phyloP scores from a whole-genome alignment of 1,140 invertebrate genomes.

The Micrasema minimum region DNA sequence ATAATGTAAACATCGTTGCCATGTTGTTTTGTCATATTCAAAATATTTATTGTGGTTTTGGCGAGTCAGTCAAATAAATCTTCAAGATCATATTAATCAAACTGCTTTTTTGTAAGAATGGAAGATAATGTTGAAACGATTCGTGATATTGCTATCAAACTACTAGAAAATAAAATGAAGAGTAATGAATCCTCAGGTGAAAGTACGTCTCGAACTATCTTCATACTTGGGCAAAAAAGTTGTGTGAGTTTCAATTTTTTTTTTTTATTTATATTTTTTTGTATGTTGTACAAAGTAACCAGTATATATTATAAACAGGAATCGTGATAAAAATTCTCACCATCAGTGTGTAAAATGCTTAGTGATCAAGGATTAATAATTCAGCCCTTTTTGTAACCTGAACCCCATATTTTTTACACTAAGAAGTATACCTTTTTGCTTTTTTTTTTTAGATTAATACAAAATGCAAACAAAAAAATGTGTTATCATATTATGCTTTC shows the following conservation, averaged over 20 bases:
- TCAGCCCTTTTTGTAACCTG: no score
- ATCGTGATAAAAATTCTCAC: background rate
- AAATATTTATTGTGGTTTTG: no score
- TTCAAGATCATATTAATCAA: background rate
- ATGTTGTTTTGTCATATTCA: no score
- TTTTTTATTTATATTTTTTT: background rate
- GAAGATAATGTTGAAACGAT: constrained; percentile 48
- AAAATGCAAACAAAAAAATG: no score
- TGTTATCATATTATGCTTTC: no score
- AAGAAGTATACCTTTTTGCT: no score
- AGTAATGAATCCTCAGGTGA: constrained; percentile 25
- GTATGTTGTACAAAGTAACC: background rate
- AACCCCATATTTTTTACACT: no score
- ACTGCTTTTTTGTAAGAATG: background rate
- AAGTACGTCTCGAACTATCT: constrained; percentile 38
- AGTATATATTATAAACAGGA: background rate
- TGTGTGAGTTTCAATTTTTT: constrained; percentile 37
- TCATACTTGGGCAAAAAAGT: constrained; percentile 44
- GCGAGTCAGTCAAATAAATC: no score
- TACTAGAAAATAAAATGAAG: constrained; percentile 46
- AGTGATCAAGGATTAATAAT: background rate
- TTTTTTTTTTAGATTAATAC: no score
- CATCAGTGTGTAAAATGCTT: no score
- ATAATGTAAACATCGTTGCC: background rate
- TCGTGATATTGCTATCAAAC: constrained; percentile 47